Percentiles rank a stretch among this genome's conserved stretches.
Evolutionary conservation across 2,797 vertebrate genomes (phyloP).

Genomic region (Silurus aristotelis): DNA sequence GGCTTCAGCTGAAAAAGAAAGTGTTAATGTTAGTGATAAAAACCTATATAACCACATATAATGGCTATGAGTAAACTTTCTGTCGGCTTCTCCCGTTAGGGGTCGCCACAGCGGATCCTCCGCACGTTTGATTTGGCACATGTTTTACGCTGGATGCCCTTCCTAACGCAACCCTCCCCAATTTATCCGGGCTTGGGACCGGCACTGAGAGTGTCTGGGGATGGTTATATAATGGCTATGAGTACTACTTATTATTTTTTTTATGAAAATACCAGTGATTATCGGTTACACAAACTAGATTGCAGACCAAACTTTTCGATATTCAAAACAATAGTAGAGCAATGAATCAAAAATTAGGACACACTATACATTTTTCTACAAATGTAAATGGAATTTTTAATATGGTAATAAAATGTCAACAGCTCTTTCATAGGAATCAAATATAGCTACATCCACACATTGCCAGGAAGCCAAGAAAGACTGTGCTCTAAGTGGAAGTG

Average conservation of each 20-base stretch:
- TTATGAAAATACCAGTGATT: not conserved
- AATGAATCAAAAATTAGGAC: not conserved
- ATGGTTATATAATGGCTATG: not conserved
- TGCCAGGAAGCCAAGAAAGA: not conserved
- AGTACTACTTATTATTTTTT: not conserved
- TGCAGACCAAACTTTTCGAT: not conserved
- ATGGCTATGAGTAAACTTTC: not conserved
- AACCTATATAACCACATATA: not conserved
- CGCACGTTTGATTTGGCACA: too few relatives aligned
- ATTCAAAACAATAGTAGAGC: not conserved
- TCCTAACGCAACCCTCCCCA: too few relatives aligned
- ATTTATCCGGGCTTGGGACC: too few relatives aligned
- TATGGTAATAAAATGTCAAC: not conserved
- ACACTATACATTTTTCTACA: not conserved
- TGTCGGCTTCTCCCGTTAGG: too few relatives aligned
- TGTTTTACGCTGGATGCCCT: too few relatives aligned
- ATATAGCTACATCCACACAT: not conserved
- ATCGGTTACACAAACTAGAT: not conserved
- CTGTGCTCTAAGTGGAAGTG: not conserved
- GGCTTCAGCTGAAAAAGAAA: conserved; percentile 60
- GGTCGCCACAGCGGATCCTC: too few relatives aligned
- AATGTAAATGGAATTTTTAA: not conserved
- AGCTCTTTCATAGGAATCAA: not conserved
- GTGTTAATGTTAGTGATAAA: not conserved
- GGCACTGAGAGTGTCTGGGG: too few relatives aligned